These are phyloP conservation scores for Crax fasciolata DNA, from an alignment of 2,797 vertebrate species.

Conservation along the genomic window DNA sequence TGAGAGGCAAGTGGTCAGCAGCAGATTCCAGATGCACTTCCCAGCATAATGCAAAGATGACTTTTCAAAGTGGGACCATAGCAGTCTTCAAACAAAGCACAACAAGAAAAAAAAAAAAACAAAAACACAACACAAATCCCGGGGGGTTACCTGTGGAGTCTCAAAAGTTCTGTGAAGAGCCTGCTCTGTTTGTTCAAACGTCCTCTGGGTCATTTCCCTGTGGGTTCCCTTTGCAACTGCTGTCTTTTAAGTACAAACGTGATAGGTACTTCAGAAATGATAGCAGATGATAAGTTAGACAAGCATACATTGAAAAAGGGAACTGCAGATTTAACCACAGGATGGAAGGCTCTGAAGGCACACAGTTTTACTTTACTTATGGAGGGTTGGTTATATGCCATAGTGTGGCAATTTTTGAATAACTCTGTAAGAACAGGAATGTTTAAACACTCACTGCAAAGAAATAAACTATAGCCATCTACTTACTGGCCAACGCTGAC, in stretches of 20 bases:
- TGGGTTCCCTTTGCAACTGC: background rate
- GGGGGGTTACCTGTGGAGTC: slow-evolving; percentile 8
- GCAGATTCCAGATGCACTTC: background rate
- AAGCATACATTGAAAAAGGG: slow-evolving; percentile 36
- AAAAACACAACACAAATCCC: background rate
- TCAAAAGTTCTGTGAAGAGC: background rate
- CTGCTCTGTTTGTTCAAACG: fast-evolving
- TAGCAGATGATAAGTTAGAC: slow-evolving; percentile 21
- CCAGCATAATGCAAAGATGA: background rate
- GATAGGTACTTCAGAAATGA: slow-evolving; percentile 3
- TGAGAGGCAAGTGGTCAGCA: background rate
- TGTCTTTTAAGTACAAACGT: background rate
- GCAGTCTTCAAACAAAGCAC: background rate
- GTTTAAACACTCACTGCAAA: background rate
- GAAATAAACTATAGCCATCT: background rate
- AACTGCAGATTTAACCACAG: slow-evolving; percentile 30
- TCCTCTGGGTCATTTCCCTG: background rate
- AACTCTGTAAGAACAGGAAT: background rate
- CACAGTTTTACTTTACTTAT: background rate
- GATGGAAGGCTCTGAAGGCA: background rate
- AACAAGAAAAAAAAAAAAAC: background rate
- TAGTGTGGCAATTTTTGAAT: background rate
- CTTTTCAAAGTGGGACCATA: background rate
- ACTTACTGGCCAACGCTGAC: background rate
- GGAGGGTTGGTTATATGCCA: background rate